Evolutionary conservation across 2,797 vertebrate genomes (phyloP).

Genomic region (Neoniphon sammara): DNA sequence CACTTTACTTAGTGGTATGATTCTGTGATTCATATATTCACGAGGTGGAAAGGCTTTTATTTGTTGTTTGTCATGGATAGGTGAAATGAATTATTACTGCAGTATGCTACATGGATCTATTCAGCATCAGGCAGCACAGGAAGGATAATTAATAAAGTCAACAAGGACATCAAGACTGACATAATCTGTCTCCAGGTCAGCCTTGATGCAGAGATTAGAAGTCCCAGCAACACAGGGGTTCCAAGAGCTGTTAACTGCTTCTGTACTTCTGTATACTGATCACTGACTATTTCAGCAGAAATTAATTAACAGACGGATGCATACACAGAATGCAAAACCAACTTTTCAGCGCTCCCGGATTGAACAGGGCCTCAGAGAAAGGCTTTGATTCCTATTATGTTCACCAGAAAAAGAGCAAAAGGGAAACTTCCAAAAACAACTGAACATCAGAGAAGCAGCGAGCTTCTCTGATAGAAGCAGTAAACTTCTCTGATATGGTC

Average conservation of each 20-base stretch:
- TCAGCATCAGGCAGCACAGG: slow-evolving; percentile 12
- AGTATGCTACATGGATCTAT: slow-evolving; percentile 17
- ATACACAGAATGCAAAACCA: not conserved
- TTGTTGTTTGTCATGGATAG: slow-evolving; percentile 49
- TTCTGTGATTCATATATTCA: slow-evolving; percentile 26
- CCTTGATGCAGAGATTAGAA: slow-evolving; percentile 8
- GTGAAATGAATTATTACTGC: slow-evolving; percentile 42
- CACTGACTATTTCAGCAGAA: not conserved
- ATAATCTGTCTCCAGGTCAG: slow-evolving; percentile 38
- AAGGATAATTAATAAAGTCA: slow-evolving; percentile 58
- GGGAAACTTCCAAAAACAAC: too few species aligned
- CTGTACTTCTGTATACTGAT: not conserved
- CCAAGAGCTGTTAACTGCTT: not conserved
- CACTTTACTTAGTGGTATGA: not conserved
- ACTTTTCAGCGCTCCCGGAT: not conserved
- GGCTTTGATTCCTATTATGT: too few species aligned
- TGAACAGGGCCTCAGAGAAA: not conserved
- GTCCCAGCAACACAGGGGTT: not conserved
- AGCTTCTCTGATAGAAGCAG: too few species aligned
- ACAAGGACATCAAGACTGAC: slow-evolving; percentile 51
- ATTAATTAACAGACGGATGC: not conserved
- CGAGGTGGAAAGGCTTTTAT: slow-evolving; percentile 27
- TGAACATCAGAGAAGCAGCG: too few species aligned
- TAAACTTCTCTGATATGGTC: not conserved
- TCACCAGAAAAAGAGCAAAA: too few species aligned